Conservation (phyloP, 2,113 vertebrate species). For the Gopherus flavomarginatus region DNA sequence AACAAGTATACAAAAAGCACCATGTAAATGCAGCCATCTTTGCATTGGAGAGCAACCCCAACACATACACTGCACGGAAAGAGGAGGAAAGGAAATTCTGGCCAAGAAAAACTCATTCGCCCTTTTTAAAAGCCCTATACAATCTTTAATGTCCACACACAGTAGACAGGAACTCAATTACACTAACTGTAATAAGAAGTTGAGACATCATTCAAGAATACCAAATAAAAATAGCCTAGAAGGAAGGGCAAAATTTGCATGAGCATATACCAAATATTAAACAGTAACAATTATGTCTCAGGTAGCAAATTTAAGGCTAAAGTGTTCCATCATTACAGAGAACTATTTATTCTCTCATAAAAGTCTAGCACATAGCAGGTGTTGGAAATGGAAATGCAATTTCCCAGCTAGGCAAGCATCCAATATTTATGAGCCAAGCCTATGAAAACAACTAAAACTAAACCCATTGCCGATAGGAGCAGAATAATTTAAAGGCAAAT, state of each 20-base stretch:
- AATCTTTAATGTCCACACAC: background rate
- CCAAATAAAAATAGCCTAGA: background rate
- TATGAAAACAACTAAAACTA: constrained; percentile 70
- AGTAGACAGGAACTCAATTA: background rate
- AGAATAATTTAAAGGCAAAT: constrained; percentile 65
- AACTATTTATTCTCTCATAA: constrained; percentile 17
- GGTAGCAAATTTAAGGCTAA: background rate
- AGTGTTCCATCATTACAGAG: background rate
- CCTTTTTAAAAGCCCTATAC: fast-evolving
- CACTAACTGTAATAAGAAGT: background rate
- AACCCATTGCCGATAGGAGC: constrained; percentile 16
- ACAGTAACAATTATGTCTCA: background rate
- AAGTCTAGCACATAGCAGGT: constrained; percentile 76
- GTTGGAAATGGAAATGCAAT: constrained; percentile 78
- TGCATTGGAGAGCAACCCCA: background rate
- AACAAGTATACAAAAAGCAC: background rate
- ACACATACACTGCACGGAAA: background rate
- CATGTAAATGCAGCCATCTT: background rate
- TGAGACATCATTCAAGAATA: background rate
- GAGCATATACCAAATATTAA: background rate
- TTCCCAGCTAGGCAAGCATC: constrained; percentile 75
- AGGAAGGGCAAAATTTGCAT: background rate
- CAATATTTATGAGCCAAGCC: constrained; percentile 71
- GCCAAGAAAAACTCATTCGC: background rate
- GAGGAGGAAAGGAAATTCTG: fast-evolving